Evolutionary conservation across 2,113 vertebrate genomes (phyloP), one percentile per base, ranked within the genome.

Genomic region (Oophaga pumilio): DNA sequence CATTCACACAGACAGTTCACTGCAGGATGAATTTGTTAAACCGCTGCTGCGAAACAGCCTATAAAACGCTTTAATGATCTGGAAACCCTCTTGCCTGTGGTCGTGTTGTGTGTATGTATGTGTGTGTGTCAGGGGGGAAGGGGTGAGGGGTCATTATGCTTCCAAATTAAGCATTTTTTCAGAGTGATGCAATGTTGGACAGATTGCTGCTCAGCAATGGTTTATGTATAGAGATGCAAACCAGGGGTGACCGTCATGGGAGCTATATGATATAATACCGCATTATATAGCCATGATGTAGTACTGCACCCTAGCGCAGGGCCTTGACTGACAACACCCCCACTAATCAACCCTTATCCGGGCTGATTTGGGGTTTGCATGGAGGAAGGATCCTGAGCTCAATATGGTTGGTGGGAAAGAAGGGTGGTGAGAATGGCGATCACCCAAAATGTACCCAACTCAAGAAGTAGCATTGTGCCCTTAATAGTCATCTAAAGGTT

Each of bases 1-100:
- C 83, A 84, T 84, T 89, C 85, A 84, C 28, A 26, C 62, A 80
- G 59, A 74, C 82, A 43, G 84, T 59, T 89, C 43, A 11, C 81
- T 52, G 53, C 85, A 59, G 73, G 85, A 18, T 85, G 79, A 89
- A 91, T 92, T 91, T 93, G 92, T 92, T 91, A 93, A 92, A 89
- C 90, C 84, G 89, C 86, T 89, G 84, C 85, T 88, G 84, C 77
- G 64, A 90, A 89, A 18, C 18, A 24, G 88, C 59, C 79, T 76
- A 71, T 87, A 76, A 88, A 83, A 83, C 33, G 13, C 56, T 66
- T 82, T 88, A 82, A 88, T 88, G 86, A 88, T 73, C 57, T 66
- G 80, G 86, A 87, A 87, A 71, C 68, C 86, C 66, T 57, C 64
- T 80, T 20, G 17, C 22, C 28, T 73, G 57, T 49, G 86, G n/a